phyloP scores from a whole-genome alignment of 2,113 vertebrate species.

The Otocyon megalotis region DNA sequence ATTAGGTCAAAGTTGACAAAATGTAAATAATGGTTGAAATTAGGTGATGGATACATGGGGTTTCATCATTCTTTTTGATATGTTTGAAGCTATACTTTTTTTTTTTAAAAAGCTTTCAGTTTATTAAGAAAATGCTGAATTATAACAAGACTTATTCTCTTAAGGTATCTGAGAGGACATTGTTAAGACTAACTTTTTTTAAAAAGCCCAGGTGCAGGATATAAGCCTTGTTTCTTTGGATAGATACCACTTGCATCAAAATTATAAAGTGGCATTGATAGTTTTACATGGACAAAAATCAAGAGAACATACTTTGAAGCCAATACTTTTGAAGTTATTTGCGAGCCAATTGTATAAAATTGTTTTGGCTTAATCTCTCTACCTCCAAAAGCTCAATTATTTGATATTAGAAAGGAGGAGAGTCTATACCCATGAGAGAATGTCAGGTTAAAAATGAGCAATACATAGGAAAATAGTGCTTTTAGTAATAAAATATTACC shows the following conservation, averaged over 20 bases:
- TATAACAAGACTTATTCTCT: constrained; percentile 4
- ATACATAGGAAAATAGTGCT: constrained; percentile 42
- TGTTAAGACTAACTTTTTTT: not conserved
- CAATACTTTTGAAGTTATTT: not conserved
- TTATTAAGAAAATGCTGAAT: constrained; percentile 38
- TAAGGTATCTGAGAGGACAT: not conserved
- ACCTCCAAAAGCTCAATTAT: not conserved
- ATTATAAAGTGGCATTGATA: not conserved
- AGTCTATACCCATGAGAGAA: not conserved
- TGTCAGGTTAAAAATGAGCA: not conserved
- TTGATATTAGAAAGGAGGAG: not conserved
- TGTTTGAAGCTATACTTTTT: constrained; percentile 18
- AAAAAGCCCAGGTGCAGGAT: not conserved
- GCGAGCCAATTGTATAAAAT: constrained; percentile 11
- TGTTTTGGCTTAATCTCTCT: not conserved
- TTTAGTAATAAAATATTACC: not conserved
- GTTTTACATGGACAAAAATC: not conserved
- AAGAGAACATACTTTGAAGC: constrained; percentile 27
- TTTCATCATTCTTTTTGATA: constrained; percentile 25
- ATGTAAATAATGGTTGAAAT: constrained; percentile 16
- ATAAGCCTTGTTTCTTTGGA: not conserved
- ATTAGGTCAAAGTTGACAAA: constrained; percentile 3
- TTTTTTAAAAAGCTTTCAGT: not conserved
- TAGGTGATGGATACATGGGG: not conserved
- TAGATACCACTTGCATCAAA: not conserved